Base-by-base conservation (phyloP, 2,797 vertebrate species). In the Fistularia tabacaria region DNA sequence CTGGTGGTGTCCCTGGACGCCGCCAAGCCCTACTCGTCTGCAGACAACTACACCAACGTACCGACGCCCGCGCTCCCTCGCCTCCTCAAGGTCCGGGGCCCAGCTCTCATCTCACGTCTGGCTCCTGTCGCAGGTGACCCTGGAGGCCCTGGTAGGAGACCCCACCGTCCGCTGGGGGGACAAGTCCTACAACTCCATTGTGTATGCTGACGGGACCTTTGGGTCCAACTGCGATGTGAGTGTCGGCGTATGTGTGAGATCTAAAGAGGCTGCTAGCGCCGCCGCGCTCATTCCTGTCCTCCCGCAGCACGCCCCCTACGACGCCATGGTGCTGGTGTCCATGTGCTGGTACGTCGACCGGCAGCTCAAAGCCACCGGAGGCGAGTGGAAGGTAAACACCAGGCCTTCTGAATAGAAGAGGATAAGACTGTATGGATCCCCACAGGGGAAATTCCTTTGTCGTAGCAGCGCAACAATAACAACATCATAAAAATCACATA, bases 151-250 rank as follows among this genome's bases (percentile, higher is more conserved):
- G 0, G 36, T 7, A 38, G 97, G 97, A 38, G 82, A 98, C 79
- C 93, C 94, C 0, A 90, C 90, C 6, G 56, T 90, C 41, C 94
- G 95, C 77, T 99, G 97, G 97, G 97, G 97, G 43, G 97, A 99
- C 84, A 99, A 99, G 83, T 94, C 97, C 3, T 98, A 95, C 80
- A 95, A 92, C 36, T 71, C 72, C 4, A 63, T 98, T 11, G 72
- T 83, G 59, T 99, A 92, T 63, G 76, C 93, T 46, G 93, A 98
- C 55, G 97, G 97, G 46, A 85, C 91, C 1, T 92, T 92, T 51
- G 90, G 86, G 51, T 93, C 84, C 41, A 90, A 81, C 64, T 94
- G 93, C 89, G 97, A 99, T 69, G 96, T 99, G 89, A 95, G 94
- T 38, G 3, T 38, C 6, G 46, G 7, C 47, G 10, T 42, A 3